Evolutionary conservation across 2,113 vertebrate species (phyloP).

Genomic region (Felis catus): F.catus_Fca126_mat1.0 CM031420.1:85405501-85406000

Average conservation of each 20-base stretch:
- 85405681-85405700: no score
- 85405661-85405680: no score
- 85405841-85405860: neutral
- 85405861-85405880: neutral
- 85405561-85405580: slow-evolving; percentile 22
- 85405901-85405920: slow-evolving; percentile 23
- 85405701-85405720: no score
- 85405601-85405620: neutral
- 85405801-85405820: no score
- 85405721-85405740: no score
- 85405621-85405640: no score
- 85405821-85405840: no score
- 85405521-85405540: neutral
- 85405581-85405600: neutral
- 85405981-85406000: neutral
- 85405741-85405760: no score
- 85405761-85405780: no score
- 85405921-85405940: neutral
- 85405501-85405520: neutral
- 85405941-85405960: neutral
- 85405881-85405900: neutral
- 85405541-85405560: neutral
- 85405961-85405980: neutral
- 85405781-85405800: no score
- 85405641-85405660: no score